These are phyloP conservation scores for Arremon aurantiirostris DNA, from an alignment of 2,797 vertebrate species.

Conservation along the genomic window DNA sequence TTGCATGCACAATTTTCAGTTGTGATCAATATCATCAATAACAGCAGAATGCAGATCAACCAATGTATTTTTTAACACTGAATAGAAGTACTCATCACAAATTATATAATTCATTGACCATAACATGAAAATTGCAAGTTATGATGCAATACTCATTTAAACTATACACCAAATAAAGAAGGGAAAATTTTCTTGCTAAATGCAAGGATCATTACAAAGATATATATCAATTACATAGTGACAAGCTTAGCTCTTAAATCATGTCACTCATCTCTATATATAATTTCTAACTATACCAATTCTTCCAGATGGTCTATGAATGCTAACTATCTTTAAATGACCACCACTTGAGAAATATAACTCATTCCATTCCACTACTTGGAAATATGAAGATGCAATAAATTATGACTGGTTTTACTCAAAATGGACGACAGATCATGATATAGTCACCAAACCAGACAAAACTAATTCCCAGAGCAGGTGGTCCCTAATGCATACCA, in stretches of 20 bases:
- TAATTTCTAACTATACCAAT: neutral
- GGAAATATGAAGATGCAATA: neutral
- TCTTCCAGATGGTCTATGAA: neutral
- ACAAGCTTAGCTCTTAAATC: neutral
- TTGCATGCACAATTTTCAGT: neutral
- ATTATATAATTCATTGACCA: neutral
- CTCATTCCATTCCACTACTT: neutral
- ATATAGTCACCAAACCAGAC: neutral
- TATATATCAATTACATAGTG: neutral
- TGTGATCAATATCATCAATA: neutral
- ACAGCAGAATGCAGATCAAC: neutral
- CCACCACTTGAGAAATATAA: neutral
- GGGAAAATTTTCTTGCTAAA: neutral
- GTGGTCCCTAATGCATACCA: neutral
- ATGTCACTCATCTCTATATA: neutral
- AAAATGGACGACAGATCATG: neutral
- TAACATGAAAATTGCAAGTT: neutral
- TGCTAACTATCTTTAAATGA: neutral
- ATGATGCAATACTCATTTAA: constrained; percentile 7
- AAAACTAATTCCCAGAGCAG: neutral
- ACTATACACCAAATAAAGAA: neutral
- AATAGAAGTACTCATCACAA: neutral
- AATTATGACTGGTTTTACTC: neutral
- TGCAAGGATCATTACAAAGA: neutral
- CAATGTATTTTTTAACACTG: neutral